Conservation (phyloP, 2,797 vertebrate genomes). For the Hemibagrus guttatus region DNA sequence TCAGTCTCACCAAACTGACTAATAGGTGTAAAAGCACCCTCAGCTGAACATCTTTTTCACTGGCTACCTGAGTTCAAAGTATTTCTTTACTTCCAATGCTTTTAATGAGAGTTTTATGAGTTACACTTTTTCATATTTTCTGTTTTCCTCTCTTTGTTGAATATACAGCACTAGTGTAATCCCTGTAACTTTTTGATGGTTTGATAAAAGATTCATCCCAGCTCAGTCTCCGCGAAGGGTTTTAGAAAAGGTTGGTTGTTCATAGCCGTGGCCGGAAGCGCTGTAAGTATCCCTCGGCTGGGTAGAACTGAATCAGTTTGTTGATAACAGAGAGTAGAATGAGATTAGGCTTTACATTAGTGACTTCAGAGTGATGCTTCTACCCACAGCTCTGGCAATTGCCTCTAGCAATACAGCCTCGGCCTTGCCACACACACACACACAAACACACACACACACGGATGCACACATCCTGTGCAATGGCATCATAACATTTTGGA, state of each 20-base stretch:
- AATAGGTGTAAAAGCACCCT: neutral
- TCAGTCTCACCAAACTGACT: neutral
- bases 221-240: constrained; percentile 4
- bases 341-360: constrained; percentile 62
- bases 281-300: constrained; percentile 41
- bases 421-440: constrained; percentile 17
- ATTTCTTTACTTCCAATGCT: neutral
- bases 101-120: constrained; percentile 20
- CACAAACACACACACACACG: constrained; percentile 31
- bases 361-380: constrained; percentile 57
- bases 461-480: neutral
- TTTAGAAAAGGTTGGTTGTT: constrained; percentile 24
- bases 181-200: constrained; percentile 17
- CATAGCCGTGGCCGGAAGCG: constrained; percentile 21
- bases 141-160: neutral
- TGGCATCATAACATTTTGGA: constrained; percentile 41
- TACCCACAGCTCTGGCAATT: constrained; percentile 53
- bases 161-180: constrained; percentile 1
- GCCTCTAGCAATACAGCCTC: constrained; percentile 50
- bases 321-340: constrained; percentile 57
- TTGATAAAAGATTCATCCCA: constrained; percentile 25
- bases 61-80: neutral
- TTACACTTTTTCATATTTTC: neutral
- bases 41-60: neutral
- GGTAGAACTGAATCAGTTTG: constrained; percentile 57